Evolutionary conservation across 2,888 invertebrate species (phyloP).

Genomic region (Archips xylosteana): DNA sequence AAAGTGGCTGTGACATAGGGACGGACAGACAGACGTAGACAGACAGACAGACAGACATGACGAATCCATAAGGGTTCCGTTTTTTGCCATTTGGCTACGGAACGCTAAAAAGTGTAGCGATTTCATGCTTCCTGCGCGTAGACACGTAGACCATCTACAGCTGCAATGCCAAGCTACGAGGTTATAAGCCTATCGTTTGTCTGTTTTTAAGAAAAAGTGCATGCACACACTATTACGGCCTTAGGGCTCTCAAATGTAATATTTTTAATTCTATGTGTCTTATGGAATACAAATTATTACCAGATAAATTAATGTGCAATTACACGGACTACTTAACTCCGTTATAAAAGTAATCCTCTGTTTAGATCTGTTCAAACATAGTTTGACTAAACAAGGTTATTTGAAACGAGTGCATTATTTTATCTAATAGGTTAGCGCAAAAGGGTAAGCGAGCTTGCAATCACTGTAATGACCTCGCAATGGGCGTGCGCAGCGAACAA

Average conservation of each 20-base stretch:
- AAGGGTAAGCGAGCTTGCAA: background rate
- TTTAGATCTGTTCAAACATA: background rate
- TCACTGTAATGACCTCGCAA: conserved; percentile 6
- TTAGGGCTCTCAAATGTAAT: no score
- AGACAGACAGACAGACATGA: no score
- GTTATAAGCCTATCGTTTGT: background rate
- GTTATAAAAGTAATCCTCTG: background rate
- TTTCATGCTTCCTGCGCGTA: background rate
- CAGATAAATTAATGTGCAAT: no score
- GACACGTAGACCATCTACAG: background rate
- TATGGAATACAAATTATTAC: no score
- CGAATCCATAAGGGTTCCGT: no score
- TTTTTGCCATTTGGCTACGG: no score
- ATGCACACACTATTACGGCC: no score
- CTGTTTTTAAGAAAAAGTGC: background rate
- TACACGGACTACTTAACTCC: background rate
- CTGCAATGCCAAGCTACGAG: background rate
- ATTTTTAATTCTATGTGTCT: no score
- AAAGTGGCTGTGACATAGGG: no score
- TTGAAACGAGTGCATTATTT: conserved; percentile 3
- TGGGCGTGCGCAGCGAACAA: background rate
- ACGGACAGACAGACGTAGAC: no score
- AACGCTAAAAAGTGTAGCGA: background rate
- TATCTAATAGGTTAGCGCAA: background rate
- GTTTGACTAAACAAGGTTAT: background rate